Evolutionary conservation across 2,888 invertebrate species (phyloP), one percentile per base, ranked within the genome.

Genomic region (Nasonia oneida): DNA sequence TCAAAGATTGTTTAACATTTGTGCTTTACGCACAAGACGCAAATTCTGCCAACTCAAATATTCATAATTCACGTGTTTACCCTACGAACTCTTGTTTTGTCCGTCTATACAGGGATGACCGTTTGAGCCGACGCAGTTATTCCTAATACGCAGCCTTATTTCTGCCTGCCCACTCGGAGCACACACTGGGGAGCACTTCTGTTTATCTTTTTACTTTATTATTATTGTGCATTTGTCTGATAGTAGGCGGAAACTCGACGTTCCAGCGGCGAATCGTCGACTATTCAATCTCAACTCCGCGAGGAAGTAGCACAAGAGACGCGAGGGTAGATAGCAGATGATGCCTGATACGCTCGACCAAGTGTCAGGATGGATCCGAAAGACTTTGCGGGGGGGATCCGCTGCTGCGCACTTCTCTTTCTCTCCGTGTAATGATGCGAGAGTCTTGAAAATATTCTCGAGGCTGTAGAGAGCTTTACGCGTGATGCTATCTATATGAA

Each of bases 131-230:
- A n/a, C 18, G 18, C 57, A 57, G n/a, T 57, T 57, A n/a, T 57
- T n/a, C 57, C 47, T 47, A 47, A 47, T 57, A 57, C 57, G n/a
- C n/a, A 57, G 6, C 4, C 57, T 15, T 57, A 18, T 57, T 57
- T 57, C 12, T 12, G 47, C 47, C 57, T 57, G 57, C 15, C 4
- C 57, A 57, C 57, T n/a, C 10, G 1, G 12, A 57, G 57, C 5
- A n/a, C 15, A 42, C 42, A 8, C 77, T 4, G 10, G 64, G 42
- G 77, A 18, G 15, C 1, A 15, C 23, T 64, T 57, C n/a, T 37
- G 37, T 76, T 57, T 57, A 76, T 76, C 57, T 47, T 76, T 76
- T 76, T 76, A 76, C 33, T 61, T 76, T 76, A 76, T 57, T 53
- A 37, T 37, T 76, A 53, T 57, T 47, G 18, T 47, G 39, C 39